phyloP scores from a whole-genome alignment of 37 sponge, comb jelly and placozoan genomes.

The Tethya wilhelma region DNA sequence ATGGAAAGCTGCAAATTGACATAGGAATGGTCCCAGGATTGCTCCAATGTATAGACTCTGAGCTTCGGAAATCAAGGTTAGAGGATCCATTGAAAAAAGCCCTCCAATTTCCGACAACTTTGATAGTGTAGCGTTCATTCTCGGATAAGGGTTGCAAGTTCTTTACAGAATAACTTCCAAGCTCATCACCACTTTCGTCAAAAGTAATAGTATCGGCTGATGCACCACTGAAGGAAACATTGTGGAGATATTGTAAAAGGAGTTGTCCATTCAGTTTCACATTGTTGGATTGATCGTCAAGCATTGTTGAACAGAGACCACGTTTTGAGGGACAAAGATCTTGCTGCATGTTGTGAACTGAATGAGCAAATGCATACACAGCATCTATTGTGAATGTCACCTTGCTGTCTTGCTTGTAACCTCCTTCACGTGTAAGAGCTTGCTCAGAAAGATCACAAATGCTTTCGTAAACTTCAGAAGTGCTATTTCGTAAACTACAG shows the following conservation, averaged over 20 bases:
- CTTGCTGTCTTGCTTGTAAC: constrained; percentile 53
- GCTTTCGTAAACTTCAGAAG: not conserved
- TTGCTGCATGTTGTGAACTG: constrained; percentile 56
- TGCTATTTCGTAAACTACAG: not conserved
- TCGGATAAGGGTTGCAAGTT: constrained; percentile 23
- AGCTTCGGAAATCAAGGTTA: too few species aligned
- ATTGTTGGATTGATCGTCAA: not conserved
- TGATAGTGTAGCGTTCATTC: not conserved
- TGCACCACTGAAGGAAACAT: constrained; percentile 22
- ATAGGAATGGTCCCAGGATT: not conserved
- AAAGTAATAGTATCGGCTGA: constrained; percentile 27
- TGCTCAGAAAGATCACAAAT: constrained; percentile 18
- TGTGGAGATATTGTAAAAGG: constrained; percentile 31
- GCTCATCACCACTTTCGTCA: constrained; percentile 57
- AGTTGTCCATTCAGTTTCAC: constrained; percentile 22
- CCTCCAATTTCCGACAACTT: constrained; percentile 14
- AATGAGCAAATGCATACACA: constrained; percentile 75
- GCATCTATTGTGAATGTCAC: constrained; percentile 77
- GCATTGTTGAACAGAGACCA: constrained; percentile 18
- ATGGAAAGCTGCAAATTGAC: constrained; percentile 47
- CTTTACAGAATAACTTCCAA: constrained; percentile 33
- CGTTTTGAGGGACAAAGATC: constrained; percentile 13
- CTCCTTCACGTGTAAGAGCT: not conserved
- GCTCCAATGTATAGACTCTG: not conserved
- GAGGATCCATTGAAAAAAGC: too few species aligned